A percentile compares a stretch with the other conserved stretches of the same genome.
These are phyloP conservation scores for Sinocyclocheilus grahami DNA, from an alignment of 2,113 vertebrate species.

Conservation along the genomic window DNA sequence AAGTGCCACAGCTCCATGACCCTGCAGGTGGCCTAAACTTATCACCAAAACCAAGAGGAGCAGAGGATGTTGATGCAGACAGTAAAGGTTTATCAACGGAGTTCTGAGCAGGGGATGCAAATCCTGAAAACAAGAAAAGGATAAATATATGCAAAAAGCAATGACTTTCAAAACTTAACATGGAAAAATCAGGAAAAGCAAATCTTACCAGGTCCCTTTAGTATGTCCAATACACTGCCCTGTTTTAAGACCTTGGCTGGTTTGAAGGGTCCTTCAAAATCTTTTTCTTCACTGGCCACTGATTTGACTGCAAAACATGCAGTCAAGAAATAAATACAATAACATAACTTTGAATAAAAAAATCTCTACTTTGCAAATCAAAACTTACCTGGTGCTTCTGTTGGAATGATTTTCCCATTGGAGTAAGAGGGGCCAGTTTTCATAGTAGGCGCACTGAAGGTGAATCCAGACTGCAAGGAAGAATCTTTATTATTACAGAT, in stretches of 20 bases:
- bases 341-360: slow-evolving; percentile 8
- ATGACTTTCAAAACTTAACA: slow-evolving; percentile 9
- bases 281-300: slow-evolving; percentile 75
- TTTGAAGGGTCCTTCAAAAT: slow-evolving; percentile 82
- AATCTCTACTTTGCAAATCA: not conserved
- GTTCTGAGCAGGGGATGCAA: slow-evolving; percentile 71
- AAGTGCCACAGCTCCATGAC: slow-evolving; percentile 80
- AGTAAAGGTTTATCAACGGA: slow-evolving; percentile 66
- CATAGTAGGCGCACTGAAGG: slow-evolving; percentile 90
- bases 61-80: slow-evolving; percentile 68
- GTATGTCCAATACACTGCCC: slow-evolving; percentile 93
- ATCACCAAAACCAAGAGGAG: slow-evolving; percentile 75
- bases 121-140: slow-evolving; percentile 72
- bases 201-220: slow-evolving; percentile 87
- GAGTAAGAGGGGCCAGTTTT: slow-evolving; percentile 80
- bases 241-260: slow-evolving; percentile 87
- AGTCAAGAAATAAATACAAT: not conserved
- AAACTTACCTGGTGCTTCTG: slow-evolving; percentile 73
- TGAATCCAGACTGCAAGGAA: slow-evolving; percentile 83
- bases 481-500: not conserved
- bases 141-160: not conserved
- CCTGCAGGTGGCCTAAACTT: slow-evolving; percentile 77
- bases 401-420: slow-evolving; percentile 72
- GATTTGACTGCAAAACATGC: slow-evolving; percentile 61
- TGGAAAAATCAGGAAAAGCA: not conserved